Base-by-base conservation (phyloP, 2,113 vertebrate species). In the Aplodontia rufa region DNA sequence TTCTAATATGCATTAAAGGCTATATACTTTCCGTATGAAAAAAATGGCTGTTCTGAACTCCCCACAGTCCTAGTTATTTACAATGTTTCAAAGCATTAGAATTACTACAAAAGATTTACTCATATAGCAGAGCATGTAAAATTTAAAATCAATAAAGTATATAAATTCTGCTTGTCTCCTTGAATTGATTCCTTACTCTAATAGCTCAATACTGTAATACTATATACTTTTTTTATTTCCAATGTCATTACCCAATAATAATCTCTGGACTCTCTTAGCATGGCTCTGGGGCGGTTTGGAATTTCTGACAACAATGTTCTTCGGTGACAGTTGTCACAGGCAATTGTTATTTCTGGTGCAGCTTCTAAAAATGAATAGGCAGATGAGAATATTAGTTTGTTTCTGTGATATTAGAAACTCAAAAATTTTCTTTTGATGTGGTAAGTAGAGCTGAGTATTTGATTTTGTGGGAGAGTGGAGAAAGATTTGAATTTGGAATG, bases 61-160 rank as follows among this genome's bases (percentile, higher is more conserved):
- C 97, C 97, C 88, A 97, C 81, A 96, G 96, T 96, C 97, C 96
- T 93, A 98, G 97, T 98, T 98, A 98, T 98, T 98, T 98, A 98
- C 98, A 98, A 83, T 98, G 98, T 98, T 98, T 98, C 98, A 98
- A 98, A 98, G 98, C 98, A 98, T 98, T 98, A 98, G 98, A 98
- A 98, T 98, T 98, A 98, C 98, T 97, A 97, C 97, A 98, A 98
- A 98, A 98, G 98, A 99, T 99, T 99, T 99, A 98, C 98, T 99
- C 98, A 98, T 97, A 98, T 98, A 98, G 98, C 98, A 97, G 97
- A 98, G 97, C 98, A 98, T 98, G 98, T 98, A 98, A 98, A 98
- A 98, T 99, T 98, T 98, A 98, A 98, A 99, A 98, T 98, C 98
- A 98, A 98, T 99, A 98, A 98, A 98, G 97, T 98, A 97, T 98